A percentile compares a stretch with the other conserved stretches of the same genome.
Evolutionary conservation across 2,888 invertebrate genomes (phyloP).

Genomic region (Hetaerina titia): DNA sequence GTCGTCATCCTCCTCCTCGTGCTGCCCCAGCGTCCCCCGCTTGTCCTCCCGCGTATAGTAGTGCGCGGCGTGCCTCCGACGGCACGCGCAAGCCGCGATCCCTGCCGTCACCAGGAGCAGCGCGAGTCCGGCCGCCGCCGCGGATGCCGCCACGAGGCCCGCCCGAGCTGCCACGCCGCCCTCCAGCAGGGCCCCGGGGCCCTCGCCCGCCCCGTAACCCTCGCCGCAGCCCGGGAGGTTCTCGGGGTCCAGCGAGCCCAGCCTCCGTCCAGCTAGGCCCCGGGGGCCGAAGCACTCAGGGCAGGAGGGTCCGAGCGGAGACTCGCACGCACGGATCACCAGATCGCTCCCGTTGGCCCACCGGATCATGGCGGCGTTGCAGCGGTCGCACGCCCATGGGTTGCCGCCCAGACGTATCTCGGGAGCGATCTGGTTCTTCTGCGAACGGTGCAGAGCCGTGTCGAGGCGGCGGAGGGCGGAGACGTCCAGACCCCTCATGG

Average conservation of each 20-base stretch:
- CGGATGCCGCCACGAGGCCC: conserved; percentile 79
- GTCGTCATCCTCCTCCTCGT: conserved; percentile 57
- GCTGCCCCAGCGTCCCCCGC: conserved; percentile 73
- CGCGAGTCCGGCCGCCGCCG: conserved; percentile 81
- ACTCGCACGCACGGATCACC: conserved; percentile 78
- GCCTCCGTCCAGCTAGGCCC: conserved; percentile 78
- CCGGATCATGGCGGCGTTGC: conserved; percentile 76
- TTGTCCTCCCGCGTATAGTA: conserved; percentile 91
- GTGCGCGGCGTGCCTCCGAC: conserved; percentile 84
- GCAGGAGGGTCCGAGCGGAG: conserved; percentile 78
- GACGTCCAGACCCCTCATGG: conserved; percentile 82
- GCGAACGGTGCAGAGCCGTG: conserved; percentile 74
- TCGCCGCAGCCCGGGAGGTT: conserved; percentile 78
- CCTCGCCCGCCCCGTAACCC: conserved; percentile 74
- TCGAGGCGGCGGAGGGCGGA: conserved; percentile 81
- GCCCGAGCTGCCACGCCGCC: conserved; percentile 80
- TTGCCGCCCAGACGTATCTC: conserved; percentile 81
- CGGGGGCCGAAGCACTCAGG: conserved; percentile 82
- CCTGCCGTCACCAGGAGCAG: conserved; percentile 78
- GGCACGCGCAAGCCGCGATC: conserved; percentile 80
- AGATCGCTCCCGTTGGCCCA: conserved; percentile 67
- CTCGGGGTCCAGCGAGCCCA: conserved; percentile 75
- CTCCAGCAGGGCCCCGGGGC: conserved; percentile 73
- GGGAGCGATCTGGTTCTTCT: conserved; percentile 73
- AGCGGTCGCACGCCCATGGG: conserved; percentile 85